These are phyloP conservation scores for Cantharis rustica DNA, from an alignment of 2,888 invertebrate genomes.

Conservation along the genomic window DNA sequence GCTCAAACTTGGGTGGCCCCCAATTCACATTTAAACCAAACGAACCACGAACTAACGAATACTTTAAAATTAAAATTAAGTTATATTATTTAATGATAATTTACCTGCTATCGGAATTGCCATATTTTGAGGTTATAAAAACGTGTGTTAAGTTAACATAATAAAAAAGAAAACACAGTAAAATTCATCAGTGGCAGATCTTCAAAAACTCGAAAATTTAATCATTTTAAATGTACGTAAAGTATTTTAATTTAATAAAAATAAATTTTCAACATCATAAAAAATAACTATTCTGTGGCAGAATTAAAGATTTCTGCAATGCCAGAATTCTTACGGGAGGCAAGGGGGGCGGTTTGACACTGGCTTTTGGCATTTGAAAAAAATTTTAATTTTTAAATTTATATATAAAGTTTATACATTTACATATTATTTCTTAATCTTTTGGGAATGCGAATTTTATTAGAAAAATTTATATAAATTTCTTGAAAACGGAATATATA, in stretches of 20 bases:
- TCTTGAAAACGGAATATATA: too few relatives aligned
- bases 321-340: too few relatives aligned
- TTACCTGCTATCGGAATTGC: conserved; percentile 21
- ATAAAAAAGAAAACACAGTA: background rate
- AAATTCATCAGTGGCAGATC: background rate
- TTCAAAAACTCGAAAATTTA: background rate
- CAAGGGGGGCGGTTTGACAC: too few relatives aligned
- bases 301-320: background rate
- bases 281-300: background rate
- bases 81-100: background rate
- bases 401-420: too few relatives aligned
- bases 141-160: background rate
- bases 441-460: too few relatives aligned
- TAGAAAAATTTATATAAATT: too few relatives aligned
- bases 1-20: conserved; percentile 61
- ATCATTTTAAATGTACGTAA: background rate
- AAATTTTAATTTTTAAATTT: too few relatives aligned
- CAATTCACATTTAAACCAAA: conserved; percentile 59
- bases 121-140: conserved; percentile 27
- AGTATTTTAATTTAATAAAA: background rate
- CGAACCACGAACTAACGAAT: conserved; percentile 60
- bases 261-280: background rate
- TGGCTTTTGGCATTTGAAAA: too few relatives aligned
- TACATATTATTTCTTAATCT: too few relatives aligned
- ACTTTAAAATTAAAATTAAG: background rate